Percentiles rank a stretch among this genome's conserved stretches.
Evolutionary conservation across 2,113 vertebrate species (phyloP).

Genomic region (Sylvilagus bachmani): DNA sequence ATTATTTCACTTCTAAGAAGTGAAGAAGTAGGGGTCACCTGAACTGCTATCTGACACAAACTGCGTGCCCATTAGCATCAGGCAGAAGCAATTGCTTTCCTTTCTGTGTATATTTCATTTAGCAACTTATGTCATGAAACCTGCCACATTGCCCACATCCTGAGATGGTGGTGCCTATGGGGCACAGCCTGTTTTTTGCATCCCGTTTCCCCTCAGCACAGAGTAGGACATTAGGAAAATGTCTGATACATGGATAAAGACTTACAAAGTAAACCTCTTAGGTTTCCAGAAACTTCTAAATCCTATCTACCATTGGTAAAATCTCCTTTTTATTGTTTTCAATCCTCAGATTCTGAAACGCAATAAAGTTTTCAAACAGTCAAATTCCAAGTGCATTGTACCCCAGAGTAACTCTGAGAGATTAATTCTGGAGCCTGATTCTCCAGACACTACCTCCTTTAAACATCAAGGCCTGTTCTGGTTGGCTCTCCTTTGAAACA

Average conservation of each 20-base stretch:
- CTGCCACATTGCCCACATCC: neutral
- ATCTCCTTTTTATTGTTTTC: constrained; percentile 63
- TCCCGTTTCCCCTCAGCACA: neutral
- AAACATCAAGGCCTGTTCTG: constrained; percentile 58
- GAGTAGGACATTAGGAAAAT: constrained; percentile 65
- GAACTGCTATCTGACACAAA: neutral
- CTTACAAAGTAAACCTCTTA: neutral
- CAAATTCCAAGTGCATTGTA: constrained; percentile 42
- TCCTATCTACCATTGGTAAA: constrained; percentile 35
- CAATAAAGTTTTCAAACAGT: constrained; percentile 63
- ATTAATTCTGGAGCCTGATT: constrained; percentile 49
- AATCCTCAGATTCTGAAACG: constrained; percentile 70
- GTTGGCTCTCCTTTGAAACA: constrained; percentile 50
- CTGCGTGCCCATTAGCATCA: neutral
- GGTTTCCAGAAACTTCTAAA: constrained; percentile 42
- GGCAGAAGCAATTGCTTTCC: neutral
- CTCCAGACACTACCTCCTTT: constrained; percentile 33
- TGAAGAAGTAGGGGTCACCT: constrained; percentile 21
- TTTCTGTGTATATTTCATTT: constrained; percentile 29
- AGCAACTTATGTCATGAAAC: constrained; percentile 19
- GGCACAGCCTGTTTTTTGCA: neutral
- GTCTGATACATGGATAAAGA: constrained; percentile 17
- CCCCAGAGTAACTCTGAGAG: constrained; percentile 43
- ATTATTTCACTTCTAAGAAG: constrained; percentile 41
- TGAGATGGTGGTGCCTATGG: neutral